Percentiles rank a stretch among this genome's conserved stretches.
Evolutionary conservation across 2,797 vertebrate genomes (phyloP).

Genomic region (Megaceryle alcyon): DNA sequence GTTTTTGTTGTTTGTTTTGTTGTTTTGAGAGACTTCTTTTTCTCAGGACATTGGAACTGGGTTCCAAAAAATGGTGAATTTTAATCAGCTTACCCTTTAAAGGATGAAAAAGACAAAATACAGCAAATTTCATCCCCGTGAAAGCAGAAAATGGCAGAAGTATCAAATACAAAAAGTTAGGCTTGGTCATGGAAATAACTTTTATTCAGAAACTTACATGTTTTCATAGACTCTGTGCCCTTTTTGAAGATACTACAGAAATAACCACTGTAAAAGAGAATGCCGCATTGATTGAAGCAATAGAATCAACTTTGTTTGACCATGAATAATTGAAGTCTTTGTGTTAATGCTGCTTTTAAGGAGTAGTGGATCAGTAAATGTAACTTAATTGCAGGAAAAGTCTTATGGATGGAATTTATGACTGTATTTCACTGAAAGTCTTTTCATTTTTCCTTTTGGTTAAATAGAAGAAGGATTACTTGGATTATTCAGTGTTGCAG

Average conservation of each 20-base stretch:
- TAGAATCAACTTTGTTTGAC: constrained; percentile 79
- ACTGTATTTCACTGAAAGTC: constrained; percentile 75
- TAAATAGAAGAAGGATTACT: constrained; percentile 73
- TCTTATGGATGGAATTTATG: constrained; percentile 76
- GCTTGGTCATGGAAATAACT: constrained; percentile 43
- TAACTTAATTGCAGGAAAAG: constrained; percentile 81
- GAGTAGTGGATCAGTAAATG: constrained; percentile 78
- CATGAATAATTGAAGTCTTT: constrained; percentile 81
- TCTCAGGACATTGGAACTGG: not conserved
- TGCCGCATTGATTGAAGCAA: constrained; percentile 78
- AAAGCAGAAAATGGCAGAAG: constrained; percentile 6
- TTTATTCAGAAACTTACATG: constrained; percentile 65
- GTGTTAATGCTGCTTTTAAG: constrained; percentile 78
- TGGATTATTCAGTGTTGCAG: constrained; percentile 59
- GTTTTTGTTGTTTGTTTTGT: not conserved
- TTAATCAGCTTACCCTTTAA: not conserved
- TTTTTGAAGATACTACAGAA: constrained; percentile 79
- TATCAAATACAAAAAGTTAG: constrained; percentile 36
- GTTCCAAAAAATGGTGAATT: not conserved
- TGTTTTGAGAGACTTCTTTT: not conserved
- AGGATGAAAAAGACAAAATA: not conserved
- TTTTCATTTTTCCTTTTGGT: constrained; percentile 75
- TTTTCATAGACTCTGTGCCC: constrained; percentile 66
- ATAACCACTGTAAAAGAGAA: constrained; percentile 78
- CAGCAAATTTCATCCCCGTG: not conserved